These are phyloP conservation scores for Coronaproctus castanopsis DNA, from an alignment of 2,888 invertebrate genomes.

Conservation along the genomic window DNA sequence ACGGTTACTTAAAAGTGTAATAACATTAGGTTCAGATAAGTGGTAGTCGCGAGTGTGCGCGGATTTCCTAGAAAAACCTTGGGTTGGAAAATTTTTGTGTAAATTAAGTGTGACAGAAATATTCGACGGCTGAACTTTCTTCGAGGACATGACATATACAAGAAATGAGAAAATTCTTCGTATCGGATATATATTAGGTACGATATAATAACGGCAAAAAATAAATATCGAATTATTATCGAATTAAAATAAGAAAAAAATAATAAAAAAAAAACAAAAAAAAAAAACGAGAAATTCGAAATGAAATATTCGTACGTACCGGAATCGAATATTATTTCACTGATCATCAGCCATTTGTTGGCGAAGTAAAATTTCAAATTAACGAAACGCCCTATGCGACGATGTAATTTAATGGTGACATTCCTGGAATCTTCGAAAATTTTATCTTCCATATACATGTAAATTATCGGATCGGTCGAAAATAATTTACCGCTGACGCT, in stretches of 20 bases:
- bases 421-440: constrained; percentile 63
- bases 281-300: not conserved
- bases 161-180: too few species aligned
- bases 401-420: constrained; percentile 59
- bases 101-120: too few species aligned
- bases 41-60: too few species aligned
- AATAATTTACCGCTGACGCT: constrained; percentile 60
- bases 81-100: too few species aligned
- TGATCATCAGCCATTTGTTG: constrained; percentile 69
- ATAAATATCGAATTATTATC: too few species aligned
- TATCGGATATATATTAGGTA: too few species aligned
- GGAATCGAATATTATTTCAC: constrained; percentile 72
- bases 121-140: too few species aligned
- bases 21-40: too few species aligned
- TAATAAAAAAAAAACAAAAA: constrained; percentile 2
- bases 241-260: not conserved
- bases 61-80: too few species aligned
- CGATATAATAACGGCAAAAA: too few species aligned
- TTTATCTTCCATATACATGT: constrained; percentile 48
- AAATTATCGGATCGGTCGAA: constrained; percentile 53
- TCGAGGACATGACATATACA: too few species aligned
- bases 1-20: too few species aligned
- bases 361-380: constrained; percentile 58
- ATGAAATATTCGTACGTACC: constrained; percentile 32
- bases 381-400: constrained; percentile 60